Evolutionary conservation across 2,113 vertebrate species (phyloP).

Genomic region (Syrmaticus mikado): DNA sequence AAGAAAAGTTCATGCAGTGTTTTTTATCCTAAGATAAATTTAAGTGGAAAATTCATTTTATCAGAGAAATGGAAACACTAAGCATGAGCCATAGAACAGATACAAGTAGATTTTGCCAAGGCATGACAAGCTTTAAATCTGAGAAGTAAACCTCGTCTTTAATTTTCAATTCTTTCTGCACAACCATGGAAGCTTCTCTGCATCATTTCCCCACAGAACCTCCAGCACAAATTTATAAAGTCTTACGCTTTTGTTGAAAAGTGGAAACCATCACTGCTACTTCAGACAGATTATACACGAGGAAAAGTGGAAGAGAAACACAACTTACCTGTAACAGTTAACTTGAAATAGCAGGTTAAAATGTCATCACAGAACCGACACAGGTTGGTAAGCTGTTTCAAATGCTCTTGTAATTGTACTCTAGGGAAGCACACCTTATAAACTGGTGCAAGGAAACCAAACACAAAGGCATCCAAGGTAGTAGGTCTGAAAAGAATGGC

Average conservation of each 20-base stretch:
- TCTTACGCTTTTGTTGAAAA: background rate
- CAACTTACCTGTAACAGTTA: slow-evolving; percentile 80
- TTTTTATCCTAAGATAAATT: background rate
- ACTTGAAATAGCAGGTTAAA: slow-evolving; percentile 86
- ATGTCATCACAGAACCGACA: slow-evolving; percentile 92
- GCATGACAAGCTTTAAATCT: background rate
- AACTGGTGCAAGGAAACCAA: slow-evolving; percentile 93
- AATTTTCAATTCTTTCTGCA: background rate
- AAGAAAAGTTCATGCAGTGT: background rate
- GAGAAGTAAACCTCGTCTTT: background rate
- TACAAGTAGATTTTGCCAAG: background rate
- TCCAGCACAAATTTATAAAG: background rate
- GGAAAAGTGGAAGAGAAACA: background rate
- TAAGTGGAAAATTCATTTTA: background rate
- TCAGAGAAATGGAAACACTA: background rate
- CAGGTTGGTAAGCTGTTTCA: slow-evolving; percentile 92
- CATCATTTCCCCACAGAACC: background rate
- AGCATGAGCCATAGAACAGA: background rate
- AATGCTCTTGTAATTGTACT: slow-evolving; percentile 90
- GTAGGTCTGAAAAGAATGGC: slow-evolving; percentile 82
- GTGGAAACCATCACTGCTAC: background rate
- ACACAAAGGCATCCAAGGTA: slow-evolving; percentile 95
- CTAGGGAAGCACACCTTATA: slow-evolving; percentile 91
- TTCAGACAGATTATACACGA: background rate
- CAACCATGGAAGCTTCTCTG: background rate